Evolutionary conservation across 2,888 invertebrate genomes (phyloP).

Genomic region (Alsophila aescularia): DNA sequence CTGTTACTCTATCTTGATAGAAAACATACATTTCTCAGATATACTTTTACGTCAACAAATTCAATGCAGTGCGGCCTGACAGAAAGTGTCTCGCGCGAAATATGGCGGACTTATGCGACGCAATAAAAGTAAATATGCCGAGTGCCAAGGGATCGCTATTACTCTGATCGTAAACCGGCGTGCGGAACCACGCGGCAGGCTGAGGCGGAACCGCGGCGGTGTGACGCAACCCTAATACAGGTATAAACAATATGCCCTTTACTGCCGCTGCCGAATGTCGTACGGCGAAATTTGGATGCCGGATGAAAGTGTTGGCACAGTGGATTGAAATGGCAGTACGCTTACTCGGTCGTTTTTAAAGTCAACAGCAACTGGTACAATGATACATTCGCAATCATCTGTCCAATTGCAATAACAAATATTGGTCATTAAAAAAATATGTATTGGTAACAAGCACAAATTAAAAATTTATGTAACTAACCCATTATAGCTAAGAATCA

Average conservation of each 20-base stretch:
- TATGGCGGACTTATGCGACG: conserved; percentile 45
- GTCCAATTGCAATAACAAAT: too few relatives aligned
- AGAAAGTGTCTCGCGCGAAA: conserved; percentile 40
- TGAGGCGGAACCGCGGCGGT: conserved; percentile 22
- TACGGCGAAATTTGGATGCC: conserved; percentile 32
- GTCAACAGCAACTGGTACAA: background rate
- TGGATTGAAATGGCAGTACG: background rate
- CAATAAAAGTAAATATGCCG: conserved; percentile 67
- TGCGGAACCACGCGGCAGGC: conserved; percentile 29
- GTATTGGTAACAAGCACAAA: too few relatives aligned
- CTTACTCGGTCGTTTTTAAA: background rate
- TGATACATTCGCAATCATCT: background rate
- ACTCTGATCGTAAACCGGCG: conserved; percentile 50
- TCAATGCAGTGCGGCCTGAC: conserved; percentile 29
- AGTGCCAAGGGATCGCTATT: conserved; percentile 49
- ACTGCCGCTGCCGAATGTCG: conserved; percentile 30
- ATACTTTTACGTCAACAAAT: conserved; percentile 27
- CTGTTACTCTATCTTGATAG: conserved; percentile 1
- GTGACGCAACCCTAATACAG: conserved; percentile 35
- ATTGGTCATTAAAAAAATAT: too few relatives aligned
- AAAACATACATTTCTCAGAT: background rate
- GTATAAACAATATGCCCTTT: conserved; percentile 37
- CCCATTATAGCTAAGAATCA: too few relatives aligned
- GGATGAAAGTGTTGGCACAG: conserved; percentile 11
- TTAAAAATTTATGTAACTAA: too few relatives aligned